Evolutionary conservation across 2,113 vertebrate genomes (phyloP).

Genomic region (Vidua macroura): DNA sequence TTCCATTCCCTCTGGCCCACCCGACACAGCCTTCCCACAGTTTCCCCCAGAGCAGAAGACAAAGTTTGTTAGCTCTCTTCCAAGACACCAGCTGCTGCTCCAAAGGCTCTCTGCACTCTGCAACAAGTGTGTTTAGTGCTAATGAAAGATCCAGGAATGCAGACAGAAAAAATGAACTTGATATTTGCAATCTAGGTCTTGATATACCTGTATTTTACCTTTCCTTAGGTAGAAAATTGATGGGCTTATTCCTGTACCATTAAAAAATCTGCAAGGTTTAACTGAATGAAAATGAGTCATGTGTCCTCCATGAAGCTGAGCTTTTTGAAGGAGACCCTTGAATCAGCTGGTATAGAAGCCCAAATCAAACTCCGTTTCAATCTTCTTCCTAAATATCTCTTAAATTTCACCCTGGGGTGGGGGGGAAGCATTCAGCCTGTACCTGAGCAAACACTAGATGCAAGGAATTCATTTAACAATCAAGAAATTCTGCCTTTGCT

Average conservation of each 20-base stretch:
- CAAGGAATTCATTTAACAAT: not conserved
- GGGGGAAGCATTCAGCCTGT: not conserved
- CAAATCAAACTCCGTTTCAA: not conserved
- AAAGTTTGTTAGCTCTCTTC: not conserved
- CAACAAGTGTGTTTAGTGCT: not conserved
- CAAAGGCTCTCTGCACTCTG: not conserved
- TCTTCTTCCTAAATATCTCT: not conserved
- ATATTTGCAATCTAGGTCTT: not conserved
- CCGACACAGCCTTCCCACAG: fast-evolving
- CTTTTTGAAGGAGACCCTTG: not conserved
- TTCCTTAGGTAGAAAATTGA: not conserved
- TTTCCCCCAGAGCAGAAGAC: not conserved
- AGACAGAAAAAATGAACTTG: not conserved
- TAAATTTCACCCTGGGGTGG: not conserved
- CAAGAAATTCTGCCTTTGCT: not conserved
- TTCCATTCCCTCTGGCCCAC: not conserved
- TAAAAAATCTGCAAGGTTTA: not conserved
- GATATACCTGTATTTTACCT: not conserved
- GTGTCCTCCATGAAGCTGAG: not conserved
- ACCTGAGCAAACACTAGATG: not conserved
- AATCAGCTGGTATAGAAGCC: not conserved
- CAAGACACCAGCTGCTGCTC: not conserved
- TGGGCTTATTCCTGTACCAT: not conserved
- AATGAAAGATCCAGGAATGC: not conserved
- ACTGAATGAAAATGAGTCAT: not conserved